Percentiles rank a stretch among this genome's conserved stretches.
These are phyloP conservation scores for Temnothorax rugatulus DNA, from an alignment of 2,888 invertebrate species.

Conservation along the genomic window DNA sequence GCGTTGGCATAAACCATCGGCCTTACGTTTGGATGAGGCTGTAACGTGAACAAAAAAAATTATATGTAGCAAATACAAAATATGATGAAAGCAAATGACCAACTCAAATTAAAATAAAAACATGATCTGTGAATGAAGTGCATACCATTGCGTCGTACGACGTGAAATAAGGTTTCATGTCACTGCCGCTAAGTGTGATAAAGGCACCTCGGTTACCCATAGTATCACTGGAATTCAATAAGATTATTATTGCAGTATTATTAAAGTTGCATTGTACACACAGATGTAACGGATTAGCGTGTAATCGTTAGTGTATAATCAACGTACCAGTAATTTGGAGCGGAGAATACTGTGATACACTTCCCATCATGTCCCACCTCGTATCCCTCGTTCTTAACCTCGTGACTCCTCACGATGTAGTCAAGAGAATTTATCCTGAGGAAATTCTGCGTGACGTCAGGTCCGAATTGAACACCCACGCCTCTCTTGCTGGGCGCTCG, in stretches of 20 bases:
- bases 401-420: constrained; percentile 98
- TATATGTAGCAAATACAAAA: constrained; percentile 31
- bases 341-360: constrained; percentile 99
- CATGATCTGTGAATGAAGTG: constrained; percentile 68
- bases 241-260: neutral
- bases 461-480: constrained; percentile 99
- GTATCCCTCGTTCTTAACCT: constrained; percentile 98
- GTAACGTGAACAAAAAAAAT: constrained; percentile 85
- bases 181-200: constrained; percentile 96
- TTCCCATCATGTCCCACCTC: constrained; percentile 97
- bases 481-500: constrained; percentile 98
- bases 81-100: constrained; percentile 7
- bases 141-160: constrained; percentile 98
- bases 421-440: constrained; percentile 94
- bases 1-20: constrained; percentile 99
- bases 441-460: constrained; percentile 97
- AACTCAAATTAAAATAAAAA: constrained; percentile 44
- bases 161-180: constrained; percentile 96
- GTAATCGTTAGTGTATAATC: neutral
- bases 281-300: neutral
- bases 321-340: constrained; percentile 98
- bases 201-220: constrained; percentile 99
- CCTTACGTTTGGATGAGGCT: constrained; percentile 98
- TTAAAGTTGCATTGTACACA: neutral
- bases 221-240: constrained; percentile 92